Evolutionary conservation across 2,113 vertebrate genomes (phyloP).

Genomic region (Mohoua ochrocephala): DNA sequence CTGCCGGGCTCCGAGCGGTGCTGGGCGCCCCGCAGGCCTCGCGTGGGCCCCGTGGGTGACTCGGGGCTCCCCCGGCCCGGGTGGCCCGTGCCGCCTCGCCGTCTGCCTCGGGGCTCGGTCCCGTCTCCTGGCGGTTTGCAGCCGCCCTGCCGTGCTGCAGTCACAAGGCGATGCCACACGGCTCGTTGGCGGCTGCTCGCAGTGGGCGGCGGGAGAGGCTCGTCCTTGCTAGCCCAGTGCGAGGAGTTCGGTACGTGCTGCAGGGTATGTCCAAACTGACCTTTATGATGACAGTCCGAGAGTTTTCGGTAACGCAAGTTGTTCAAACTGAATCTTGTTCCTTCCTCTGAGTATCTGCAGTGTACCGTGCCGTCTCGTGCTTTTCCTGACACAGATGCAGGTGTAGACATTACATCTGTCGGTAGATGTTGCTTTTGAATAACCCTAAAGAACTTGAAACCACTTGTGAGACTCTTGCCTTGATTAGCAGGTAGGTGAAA

Average conservation of each 20-base stretch:
- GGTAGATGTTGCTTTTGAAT: background rate
- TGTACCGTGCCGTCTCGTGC: background rate
- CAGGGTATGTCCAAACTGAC: fast-evolving
- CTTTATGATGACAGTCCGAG: fast-evolving
- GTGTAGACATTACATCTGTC: background rate
- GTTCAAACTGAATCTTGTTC: background rate
- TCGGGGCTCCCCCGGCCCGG: background rate
- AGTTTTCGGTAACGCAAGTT: background rate
- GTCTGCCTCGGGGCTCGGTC: background rate
- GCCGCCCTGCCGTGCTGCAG: background rate
- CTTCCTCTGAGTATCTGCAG: background rate
- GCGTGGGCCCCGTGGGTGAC: background rate
- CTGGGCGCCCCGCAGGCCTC: background rate
- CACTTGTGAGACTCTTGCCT: background rate
- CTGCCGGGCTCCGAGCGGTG: background rate
- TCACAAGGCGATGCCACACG: background rate
- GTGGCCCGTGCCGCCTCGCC: too few relatives aligned
- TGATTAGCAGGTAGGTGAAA: background rate
- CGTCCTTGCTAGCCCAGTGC: background rate
- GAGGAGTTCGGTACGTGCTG: background rate
- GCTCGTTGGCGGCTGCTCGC: background rate
- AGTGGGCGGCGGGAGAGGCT: background rate
- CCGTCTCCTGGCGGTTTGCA: background rate
- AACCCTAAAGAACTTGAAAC: background rate
- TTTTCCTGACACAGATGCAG: background rate